Conservation (phyloP, 2,888 invertebrate genomes). For the Acheta domesticus region DNA sequence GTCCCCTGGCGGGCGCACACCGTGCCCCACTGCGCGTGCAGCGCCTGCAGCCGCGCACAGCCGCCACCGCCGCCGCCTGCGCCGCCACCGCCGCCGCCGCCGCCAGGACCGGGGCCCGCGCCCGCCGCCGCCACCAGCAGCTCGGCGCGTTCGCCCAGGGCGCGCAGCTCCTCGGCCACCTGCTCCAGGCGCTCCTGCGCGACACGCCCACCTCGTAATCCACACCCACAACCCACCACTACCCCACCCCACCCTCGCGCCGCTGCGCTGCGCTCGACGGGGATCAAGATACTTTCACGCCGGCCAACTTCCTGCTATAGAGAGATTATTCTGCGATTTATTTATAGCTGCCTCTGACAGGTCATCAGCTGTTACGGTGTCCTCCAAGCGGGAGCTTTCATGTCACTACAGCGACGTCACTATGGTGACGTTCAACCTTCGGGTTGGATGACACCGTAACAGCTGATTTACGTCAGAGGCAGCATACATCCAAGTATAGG, state of each 20-base stretch:
- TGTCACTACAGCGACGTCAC: too few species aligned
- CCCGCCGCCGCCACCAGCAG: constrained; percentile 46
- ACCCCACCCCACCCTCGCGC: too few species aligned
- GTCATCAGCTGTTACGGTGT: too few species aligned
- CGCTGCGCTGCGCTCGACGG: not conserved
- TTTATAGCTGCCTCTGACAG: too few species aligned
- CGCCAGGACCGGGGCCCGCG: not conserved
- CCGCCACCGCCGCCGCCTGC: not conserved
- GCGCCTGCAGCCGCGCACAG: not conserved
- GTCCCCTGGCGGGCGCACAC: not conserved
- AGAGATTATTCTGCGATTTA: too few species aligned
- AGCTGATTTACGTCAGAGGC: too few species aligned
- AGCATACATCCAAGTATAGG: too few species aligned
- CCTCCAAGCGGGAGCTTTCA: too few species aligned
- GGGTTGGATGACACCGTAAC: too few species aligned
- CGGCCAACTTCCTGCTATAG: too few species aligned
- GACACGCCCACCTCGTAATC: not conserved
- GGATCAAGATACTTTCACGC: not conserved
- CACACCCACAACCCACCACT: not conserved
- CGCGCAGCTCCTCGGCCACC: constrained; percentile 49
- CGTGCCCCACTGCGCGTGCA: constrained; percentile 4
- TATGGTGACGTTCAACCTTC: too few species aligned
- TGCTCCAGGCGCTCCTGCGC: constrained; percentile 49
- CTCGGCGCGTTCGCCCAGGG: constrained; percentile 47
- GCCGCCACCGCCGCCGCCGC: not conserved